phyloP scores from a whole-genome alignment of 2,113 vertebrate genomes.

The Nerophis ophidion region DNA sequence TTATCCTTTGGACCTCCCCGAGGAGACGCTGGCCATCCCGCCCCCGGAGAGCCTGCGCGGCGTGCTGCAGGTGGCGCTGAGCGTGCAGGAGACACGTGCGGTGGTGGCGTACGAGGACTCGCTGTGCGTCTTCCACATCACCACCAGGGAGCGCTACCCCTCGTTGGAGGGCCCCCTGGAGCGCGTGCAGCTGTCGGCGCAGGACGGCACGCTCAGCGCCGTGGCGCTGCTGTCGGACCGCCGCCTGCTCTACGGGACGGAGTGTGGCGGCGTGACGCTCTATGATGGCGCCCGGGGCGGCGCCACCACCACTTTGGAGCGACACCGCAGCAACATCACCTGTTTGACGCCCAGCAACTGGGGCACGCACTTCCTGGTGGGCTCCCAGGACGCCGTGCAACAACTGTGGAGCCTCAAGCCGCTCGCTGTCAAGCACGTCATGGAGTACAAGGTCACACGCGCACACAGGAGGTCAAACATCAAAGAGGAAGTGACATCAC shows the following conservation, averaged over 20 bases:
- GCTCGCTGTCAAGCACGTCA: constrained; percentile 67
- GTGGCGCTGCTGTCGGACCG: constrained; percentile 58
- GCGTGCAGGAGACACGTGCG: constrained; percentile 63
- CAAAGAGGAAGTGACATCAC: neutral
- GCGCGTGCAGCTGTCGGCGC: constrained; percentile 56
- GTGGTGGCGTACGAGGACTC: constrained; percentile 60
- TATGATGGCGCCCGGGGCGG: constrained; percentile 40
- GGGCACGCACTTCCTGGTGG: constrained; percentile 67
- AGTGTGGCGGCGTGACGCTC: constrained; percentile 55
- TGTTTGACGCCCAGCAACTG: constrained; percentile 69
- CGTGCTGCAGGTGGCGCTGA: constrained; percentile 51
- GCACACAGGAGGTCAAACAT: neutral
- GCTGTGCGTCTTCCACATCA: constrained; percentile 66
- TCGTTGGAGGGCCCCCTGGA: constrained; percentile 57
- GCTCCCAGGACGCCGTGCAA: constrained; percentile 69
- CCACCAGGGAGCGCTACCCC: constrained; percentile 60
- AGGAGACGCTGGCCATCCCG: constrained; percentile 72
- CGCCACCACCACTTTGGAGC: constrained; percentile 58
- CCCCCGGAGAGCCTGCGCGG: constrained; percentile 67
- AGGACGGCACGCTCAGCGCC: constrained; percentile 53
- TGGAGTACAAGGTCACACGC: constrained; percentile 73
- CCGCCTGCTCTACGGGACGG: constrained; percentile 65
- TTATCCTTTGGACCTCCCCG: constrained; percentile 68
- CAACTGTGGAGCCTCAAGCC: constrained; percentile 75
- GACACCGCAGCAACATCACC: constrained; percentile 66